These are phyloP conservation scores for Pelecanoides urinatrix DNA, from an alignment of 2,113 vertebrate genomes.

Conservation along the genomic window DNA sequence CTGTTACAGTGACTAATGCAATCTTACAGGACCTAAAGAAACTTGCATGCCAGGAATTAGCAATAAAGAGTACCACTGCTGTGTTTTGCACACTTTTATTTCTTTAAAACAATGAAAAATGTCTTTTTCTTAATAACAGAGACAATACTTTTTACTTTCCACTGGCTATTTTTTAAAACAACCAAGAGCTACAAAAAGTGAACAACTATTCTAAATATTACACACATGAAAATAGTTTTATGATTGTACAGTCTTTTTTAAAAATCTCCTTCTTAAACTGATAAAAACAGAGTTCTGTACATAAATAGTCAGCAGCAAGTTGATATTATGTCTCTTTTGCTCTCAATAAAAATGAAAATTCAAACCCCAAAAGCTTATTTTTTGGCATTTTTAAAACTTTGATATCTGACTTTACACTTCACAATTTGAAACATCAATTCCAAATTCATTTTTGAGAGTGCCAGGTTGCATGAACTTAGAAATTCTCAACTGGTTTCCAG, in stretches of 20 bases:
- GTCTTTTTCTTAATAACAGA: not conserved
- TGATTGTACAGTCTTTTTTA: not conserved
- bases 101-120: not conserved
- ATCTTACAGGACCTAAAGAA: not conserved
- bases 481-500: not conserved
- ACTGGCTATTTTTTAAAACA: not conserved
- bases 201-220: not conserved
- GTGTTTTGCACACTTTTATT: not conserved
- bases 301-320: not conserved
- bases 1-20: conserved; percentile 4
- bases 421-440: not conserved
- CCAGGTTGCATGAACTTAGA: not conserved
- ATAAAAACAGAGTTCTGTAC: not conserved
- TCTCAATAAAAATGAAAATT: not conserved
- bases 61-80: not conserved
- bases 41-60: not conserved
- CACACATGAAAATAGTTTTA: not conserved
- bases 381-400: not conserved
- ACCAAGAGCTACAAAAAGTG: not conserved
- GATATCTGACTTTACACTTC: not conserved
- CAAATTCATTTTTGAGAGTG: not conserved
- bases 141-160: not conserved
- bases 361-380: not conserved
- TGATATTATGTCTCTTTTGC: not conserved
- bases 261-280: not conserved